A percentile compares a stretch with the other conserved stretches of the same genome.
Conservation (phyloP, 2,888 invertebrate species). For the Globia sparganii region DNA sequence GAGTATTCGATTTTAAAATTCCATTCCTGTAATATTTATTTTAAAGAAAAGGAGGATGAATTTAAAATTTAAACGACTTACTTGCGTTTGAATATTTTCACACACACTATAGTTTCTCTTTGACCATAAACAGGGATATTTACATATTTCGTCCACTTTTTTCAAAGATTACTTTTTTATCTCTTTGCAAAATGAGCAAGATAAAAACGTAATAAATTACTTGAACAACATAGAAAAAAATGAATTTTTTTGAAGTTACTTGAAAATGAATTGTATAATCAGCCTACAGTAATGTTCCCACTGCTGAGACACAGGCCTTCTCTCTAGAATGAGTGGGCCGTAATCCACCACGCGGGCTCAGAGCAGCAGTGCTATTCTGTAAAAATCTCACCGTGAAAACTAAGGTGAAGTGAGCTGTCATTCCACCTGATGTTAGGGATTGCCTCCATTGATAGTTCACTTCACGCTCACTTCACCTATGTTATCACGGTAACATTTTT, state of each 20-base stretch:
- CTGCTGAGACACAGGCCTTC: background rate
- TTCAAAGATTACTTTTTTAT: background rate
- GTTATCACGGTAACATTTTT: too few species aligned
- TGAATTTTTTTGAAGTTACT: background rate
- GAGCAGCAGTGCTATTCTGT: too few species aligned
- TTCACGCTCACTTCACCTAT: too few species aligned
- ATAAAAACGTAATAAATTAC: background rate
- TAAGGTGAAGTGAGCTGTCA: too few species aligned
- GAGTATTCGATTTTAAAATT: constrained; percentile 61
- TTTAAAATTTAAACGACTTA: constrained; percentile 35
- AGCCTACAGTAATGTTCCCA: background rate
- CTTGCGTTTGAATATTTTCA: constrained; percentile 27
- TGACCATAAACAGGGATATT: background rate
- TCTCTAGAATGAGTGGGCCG: too few species aligned
- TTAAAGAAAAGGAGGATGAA: constrained; percentile 15
- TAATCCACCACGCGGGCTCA: too few species aligned
- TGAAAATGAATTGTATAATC: background rate
- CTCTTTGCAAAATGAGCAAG: background rate
- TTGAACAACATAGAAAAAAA: background rate
- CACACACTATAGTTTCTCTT: background rate
- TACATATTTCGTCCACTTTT: background rate
- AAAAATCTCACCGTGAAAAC: too few species aligned
- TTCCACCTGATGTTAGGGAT: too few species aligned
- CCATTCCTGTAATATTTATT: constrained; percentile 42
- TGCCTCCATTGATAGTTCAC: too few species aligned